Evolutionary conservation across 53 echinoderm and acorn worm species (phyloP).

Genomic region (Paracentrotus lividus): DNA sequence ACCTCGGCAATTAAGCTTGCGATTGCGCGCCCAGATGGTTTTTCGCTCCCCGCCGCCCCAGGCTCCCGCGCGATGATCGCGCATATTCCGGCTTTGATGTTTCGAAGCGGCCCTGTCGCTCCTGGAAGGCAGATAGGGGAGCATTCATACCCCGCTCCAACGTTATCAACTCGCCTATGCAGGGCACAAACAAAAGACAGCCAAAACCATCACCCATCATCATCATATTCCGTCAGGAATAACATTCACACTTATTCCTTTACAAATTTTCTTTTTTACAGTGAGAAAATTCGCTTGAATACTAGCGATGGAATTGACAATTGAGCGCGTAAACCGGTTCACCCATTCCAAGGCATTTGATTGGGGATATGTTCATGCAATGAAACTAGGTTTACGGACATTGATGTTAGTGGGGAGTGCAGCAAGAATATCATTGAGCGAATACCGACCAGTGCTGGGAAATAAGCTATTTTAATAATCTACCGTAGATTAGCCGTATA

Average conservation of each 20-base stretch:
- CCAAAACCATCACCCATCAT: background rate
- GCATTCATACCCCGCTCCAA: slow-evolving; percentile 53
- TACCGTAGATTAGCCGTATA: background rate
- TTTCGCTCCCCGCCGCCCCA: slow-evolving; percentile 40
- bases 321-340: background rate
- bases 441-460: background rate
- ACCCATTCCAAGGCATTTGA: background rate
- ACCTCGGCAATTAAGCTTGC: slow-evolving; percentile 9
- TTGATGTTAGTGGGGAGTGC: background rate
- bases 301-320: background rate
- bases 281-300: background rate
- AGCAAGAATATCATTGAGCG: no score
- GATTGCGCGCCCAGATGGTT: slow-evolving; percentile 34
- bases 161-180: background rate
- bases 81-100: slow-evolving; percentile 54
- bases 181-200: background rate
- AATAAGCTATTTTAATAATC: background rate
- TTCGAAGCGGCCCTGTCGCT: slow-evolving; percentile 51
- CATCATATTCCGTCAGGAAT: background rate
- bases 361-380: background rate
- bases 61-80: slow-evolving; percentile 46
- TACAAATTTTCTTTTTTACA: background rate
- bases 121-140: slow-evolving; percentile 33
- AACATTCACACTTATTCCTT: background rate
- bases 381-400: background rate